A percentile compares a stretch with the other conserved stretches of the same genome.
phyloP scores from a whole-genome alignment of 1,140 invertebrate species.

The Lepidurus couesii region DNA sequence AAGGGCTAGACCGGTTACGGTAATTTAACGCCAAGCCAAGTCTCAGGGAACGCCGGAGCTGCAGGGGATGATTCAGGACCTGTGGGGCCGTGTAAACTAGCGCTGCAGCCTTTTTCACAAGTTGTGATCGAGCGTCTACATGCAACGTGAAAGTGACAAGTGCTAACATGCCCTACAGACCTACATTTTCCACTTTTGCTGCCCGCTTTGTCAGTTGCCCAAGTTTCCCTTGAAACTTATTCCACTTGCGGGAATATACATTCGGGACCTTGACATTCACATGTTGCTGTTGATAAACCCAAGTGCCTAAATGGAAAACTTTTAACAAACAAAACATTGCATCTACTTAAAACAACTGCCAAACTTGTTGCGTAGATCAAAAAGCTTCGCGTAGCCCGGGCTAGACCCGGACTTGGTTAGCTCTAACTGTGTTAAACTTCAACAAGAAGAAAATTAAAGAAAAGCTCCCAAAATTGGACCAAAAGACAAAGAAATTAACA shows the following conservation, averaged over 20 bases:
- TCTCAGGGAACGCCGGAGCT: neutral
- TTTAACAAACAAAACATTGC: neutral
- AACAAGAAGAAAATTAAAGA: too few relatives aligned
- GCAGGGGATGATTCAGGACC: slow-evolving; percentile 7
- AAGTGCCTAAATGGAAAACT: neutral
- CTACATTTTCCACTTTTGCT: neutral
- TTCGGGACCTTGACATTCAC: neutral
- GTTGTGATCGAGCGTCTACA: neutral
- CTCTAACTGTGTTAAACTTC: too few relatives aligned
- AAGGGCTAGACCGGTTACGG: slow-evolving; percentile 12
- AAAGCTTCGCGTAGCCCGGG: too few relatives aligned
- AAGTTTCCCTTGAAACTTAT: neutral
- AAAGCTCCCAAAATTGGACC: too few relatives aligned
- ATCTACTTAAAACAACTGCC: neutral
- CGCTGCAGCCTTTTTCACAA: neutral
- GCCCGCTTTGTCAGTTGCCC: neutral
- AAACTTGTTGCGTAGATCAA: too few relatives aligned
- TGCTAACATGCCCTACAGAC: slow-evolving; percentile 16
- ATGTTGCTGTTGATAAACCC: neutral
- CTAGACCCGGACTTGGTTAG: too few relatives aligned
- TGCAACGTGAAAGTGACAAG: slow-evolving; percentile 21
- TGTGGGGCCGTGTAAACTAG: neutral
- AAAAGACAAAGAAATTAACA: too few relatives aligned
- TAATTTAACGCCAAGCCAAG: slow-evolving; percentile 7
- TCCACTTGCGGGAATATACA: neutral